phyloP scores from a whole-genome alignment of 2,797 vertebrate species.

The Danio kyathit region DNA sequence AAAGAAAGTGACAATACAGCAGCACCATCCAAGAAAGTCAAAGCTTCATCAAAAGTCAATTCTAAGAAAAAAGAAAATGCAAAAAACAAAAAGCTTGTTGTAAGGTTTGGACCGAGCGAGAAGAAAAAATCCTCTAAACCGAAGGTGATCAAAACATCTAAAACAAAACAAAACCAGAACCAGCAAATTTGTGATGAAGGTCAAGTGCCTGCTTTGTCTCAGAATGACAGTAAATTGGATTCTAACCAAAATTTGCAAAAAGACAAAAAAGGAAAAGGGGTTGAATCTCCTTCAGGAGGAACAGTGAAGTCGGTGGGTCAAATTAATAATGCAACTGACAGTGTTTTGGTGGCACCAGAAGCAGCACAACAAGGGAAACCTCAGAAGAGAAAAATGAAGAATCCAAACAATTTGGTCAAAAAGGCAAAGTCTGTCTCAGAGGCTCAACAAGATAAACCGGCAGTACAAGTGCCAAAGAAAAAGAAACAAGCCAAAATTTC shows the following conservation, averaged over 20 bases:
- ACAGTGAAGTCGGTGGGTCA: conserved; percentile 56
- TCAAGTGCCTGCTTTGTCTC: conserved; percentile 40
- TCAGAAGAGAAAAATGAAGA: conserved; percentile 75
- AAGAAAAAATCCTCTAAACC: conserved; percentile 75
- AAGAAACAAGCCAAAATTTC: conserved; percentile 70
- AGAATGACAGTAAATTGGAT: conserved; percentile 55
- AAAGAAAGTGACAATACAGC: neutral
- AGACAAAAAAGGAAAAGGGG: conserved; percentile 68
- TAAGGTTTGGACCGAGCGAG: conserved; percentile 74
- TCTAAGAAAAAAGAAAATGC: conserved; percentile 71
- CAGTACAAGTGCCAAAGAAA: conserved; percentile 70
- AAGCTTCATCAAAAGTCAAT: conserved; percentile 56
- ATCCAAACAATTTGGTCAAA: conserved; percentile 59
- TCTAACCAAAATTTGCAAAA: conserved; percentile 69
- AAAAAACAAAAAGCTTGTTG: conserved; percentile 75
- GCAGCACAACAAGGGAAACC: conserved; percentile 59
- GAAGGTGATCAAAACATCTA: conserved; percentile 62
- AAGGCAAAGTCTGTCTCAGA: conserved; percentile 45
- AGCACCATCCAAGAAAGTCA: conserved; percentile 15
- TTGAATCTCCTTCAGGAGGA: conserved; percentile 31
- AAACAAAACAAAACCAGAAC: conserved; percentile 56
- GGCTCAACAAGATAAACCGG: conserved; percentile 56
- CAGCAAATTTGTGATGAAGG: conserved; percentile 46
- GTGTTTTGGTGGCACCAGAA: conserved; percentile 24
- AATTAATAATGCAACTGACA: conserved; percentile 55